Evolutionary conservation across 1,140 invertebrate genomes (phyloP).

Genomic region (Zaprionus lachaisei): DNA sequence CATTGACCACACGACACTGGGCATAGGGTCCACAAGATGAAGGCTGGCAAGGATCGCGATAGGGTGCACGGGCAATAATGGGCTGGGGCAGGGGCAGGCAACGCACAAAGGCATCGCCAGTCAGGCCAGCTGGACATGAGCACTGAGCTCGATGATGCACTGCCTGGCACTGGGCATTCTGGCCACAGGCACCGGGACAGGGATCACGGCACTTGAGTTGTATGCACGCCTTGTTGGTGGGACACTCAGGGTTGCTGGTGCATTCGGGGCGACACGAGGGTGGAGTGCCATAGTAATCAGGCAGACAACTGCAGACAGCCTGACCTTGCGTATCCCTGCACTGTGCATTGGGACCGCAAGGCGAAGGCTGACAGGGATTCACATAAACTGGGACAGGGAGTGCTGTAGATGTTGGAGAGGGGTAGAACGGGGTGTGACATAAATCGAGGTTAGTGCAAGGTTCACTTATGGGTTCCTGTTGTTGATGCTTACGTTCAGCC

Average conservation of each 20-base stretch:
- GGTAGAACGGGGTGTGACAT: constrained; percentile 36
- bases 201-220: constrained; percentile 92
- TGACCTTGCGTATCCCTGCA: constrained; percentile 87
- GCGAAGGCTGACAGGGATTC: constrained; percentile 88
- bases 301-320: constrained; percentile 89
- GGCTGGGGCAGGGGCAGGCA: constrained; percentile 86
- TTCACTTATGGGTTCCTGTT: constrained; percentile 12
- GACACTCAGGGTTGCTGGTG: constrained; percentile 93
- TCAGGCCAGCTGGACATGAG: constrained; percentile 90
- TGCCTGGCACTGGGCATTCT: constrained; percentile 92
- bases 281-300: constrained; percentile 89
- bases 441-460: constrained; percentile 79
- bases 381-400: constrained; percentile 78
- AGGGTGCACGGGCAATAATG: constrained; percentile 86
- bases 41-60: constrained; percentile 89
- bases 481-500: constrained; percentile 84
- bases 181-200: constrained; percentile 91
- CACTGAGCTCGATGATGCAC: constrained; percentile 92
- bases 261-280: constrained; percentile 93
- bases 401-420: constrained; percentile 62
- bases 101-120: constrained; percentile 91
- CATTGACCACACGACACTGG: constrained; percentile 84
- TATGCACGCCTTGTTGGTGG: constrained; percentile 91
- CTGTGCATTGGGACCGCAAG: constrained; percentile 90
- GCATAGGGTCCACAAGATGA: constrained; percentile 91